Evolutionary conservation across 2,888 invertebrate genomes (phyloP).

Genomic region (Galerucella nymphaeae): DNA sequence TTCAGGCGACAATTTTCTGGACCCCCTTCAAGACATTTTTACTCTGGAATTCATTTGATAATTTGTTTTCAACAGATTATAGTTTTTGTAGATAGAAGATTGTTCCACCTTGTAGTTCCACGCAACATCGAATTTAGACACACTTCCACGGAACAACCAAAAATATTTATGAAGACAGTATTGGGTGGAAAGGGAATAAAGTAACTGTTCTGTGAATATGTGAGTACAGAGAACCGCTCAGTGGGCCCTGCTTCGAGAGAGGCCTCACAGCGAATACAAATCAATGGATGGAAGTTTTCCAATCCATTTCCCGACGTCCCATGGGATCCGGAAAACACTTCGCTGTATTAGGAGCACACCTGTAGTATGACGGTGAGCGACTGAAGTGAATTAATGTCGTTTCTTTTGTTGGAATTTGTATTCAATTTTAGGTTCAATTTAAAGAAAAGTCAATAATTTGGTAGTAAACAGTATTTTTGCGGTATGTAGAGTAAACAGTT

Average conservation of each 20-base stretch:
- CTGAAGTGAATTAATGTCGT: background rate
- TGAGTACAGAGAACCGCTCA: slow-evolving; percentile 53
- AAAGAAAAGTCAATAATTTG: background rate
- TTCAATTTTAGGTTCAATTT: background rate
- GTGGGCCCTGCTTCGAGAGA: slow-evolving; percentile 38
- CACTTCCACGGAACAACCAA: slow-evolving; percentile 18
- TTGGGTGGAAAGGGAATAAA: slow-evolving; percentile 46
- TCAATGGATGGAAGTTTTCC: slow-evolving; percentile 66
- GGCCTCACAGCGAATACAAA: slow-evolving; percentile 63
- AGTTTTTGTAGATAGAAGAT: too few species aligned
- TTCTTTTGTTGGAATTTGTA: background rate
- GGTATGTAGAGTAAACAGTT: too few species aligned
- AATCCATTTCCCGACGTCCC: slow-evolving; percentile 62
- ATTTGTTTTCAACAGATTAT: too few species aligned
- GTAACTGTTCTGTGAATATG: slow-evolving; percentile 59
- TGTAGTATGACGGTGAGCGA: slow-evolving; percentile 50
- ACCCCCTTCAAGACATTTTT: too few species aligned
- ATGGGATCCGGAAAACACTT: slow-evolving; percentile 55
- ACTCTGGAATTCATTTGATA: too few species aligned
- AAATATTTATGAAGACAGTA: slow-evolving; percentile 32
- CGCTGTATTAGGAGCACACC: slow-evolving; percentile 60
- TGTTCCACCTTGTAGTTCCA: background rate
- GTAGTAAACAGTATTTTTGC: too few species aligned
- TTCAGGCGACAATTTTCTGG: too few species aligned
- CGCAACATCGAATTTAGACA: slow-evolving; percentile 31